Evolutionary conservation across 37 sponge, comb jelly and placozoan species (phyloP).

Genomic region (Crambe crambe): DNA sequence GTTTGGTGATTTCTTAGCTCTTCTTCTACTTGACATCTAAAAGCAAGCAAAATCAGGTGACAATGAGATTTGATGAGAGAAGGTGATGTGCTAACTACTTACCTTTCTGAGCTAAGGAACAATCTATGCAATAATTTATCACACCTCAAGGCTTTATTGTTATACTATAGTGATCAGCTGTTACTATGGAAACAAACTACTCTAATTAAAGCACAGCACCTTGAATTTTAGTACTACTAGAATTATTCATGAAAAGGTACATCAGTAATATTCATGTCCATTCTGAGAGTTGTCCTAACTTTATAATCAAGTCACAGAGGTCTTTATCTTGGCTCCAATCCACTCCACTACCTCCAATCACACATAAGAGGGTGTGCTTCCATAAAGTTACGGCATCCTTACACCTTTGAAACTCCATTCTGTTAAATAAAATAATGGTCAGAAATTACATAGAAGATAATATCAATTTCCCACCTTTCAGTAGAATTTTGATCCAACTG

Average conservation of each 20-base stretch:
- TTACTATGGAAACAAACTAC: neutral
- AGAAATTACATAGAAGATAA: neutral
- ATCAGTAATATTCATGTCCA: too few relatives aligned
- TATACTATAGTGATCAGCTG: too few relatives aligned
- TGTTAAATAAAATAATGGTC: neutral
- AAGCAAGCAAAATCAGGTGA: too few relatives aligned
- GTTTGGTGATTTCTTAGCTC: too few relatives aligned
- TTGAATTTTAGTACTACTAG: neutral
- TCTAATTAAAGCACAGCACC: neutral
- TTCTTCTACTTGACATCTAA: too few relatives aligned
- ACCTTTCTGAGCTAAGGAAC: too few relatives aligned
- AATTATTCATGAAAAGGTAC: too few relatives aligned
- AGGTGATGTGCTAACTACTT: neutral
- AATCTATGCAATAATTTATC: too few relatives aligned
- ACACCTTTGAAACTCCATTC: neutral
- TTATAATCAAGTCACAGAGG: constrained; percentile 14
- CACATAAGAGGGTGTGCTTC: constrained; percentile 5
- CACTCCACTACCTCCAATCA: constrained; percentile 39
- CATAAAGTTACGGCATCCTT: neutral
- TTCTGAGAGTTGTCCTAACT: neutral
- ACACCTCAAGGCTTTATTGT: neutral
- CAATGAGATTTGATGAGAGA: too few relatives aligned
- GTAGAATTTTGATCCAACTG: neutral
- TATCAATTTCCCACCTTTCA: neutral
- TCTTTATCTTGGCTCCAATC: constrained; percentile 40